Evolutionary conservation across 1,140 invertebrate genomes (phyloP).

Genomic region (Drosophila busckii): DNA sequence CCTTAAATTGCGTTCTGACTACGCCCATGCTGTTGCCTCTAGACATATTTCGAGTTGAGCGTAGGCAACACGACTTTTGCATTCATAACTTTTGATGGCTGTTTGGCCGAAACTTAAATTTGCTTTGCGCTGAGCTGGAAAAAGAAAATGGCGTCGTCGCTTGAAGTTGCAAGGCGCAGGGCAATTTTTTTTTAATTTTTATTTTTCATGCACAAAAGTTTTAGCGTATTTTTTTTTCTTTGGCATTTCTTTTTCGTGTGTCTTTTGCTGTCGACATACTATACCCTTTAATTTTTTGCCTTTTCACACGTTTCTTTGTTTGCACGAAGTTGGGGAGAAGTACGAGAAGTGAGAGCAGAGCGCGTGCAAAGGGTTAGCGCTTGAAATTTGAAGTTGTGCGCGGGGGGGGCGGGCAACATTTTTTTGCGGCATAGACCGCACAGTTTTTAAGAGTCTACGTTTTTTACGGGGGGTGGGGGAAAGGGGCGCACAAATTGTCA

Average conservation of each 20-base stretch:
- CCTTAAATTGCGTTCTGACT: no score
- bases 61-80: constrained; percentile 68
- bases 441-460: constrained; percentile 55
- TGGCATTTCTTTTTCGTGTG: no score
- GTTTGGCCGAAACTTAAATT: constrained; percentile 35
- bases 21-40: no score
- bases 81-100: constrained; percentile 62
- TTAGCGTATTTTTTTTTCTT: no score
- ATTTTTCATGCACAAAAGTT: no score
- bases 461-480: no score
- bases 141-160: constrained; percentile 44
- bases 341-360: constrained; percentile 1
- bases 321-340: constrained; percentile 11
- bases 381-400: no score
- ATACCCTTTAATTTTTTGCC: constrained; percentile 68
- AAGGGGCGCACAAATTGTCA: constrained; percentile 33
- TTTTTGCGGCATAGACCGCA: constrained; percentile 38
- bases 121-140: background rate
- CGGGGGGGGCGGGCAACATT: no score
- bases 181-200: no score
- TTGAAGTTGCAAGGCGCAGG: no score
- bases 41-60: no score
- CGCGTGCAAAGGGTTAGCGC: constrained; percentile 47
- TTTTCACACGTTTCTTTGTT: constrained; percentile 71
- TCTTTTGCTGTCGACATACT: no score